Evolutionary conservation across 2,888 invertebrate genomes (phyloP).

Genomic region (Cosmorhoe ocellata): DNA sequence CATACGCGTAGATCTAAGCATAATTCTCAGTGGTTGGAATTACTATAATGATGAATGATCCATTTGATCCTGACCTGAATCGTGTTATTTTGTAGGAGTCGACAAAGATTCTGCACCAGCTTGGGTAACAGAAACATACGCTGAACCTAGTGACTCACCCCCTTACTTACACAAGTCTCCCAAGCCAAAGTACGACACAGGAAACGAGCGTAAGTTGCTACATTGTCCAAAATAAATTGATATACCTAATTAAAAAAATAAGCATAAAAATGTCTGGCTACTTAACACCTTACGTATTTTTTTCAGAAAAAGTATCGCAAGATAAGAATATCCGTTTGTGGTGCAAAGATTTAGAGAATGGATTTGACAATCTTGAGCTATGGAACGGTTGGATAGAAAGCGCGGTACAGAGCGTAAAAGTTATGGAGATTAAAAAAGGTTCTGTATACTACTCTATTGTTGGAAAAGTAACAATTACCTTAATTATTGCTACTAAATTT

Average conservation of each 20-base stretch:
- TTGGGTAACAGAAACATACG: conserved; percentile 36
- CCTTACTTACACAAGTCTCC: conserved; percentile 14
- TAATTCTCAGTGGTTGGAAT: too few relatives aligned
- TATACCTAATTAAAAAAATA: too few relatives aligned
- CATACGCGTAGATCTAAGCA: too few relatives aligned
- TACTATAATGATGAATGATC: too few relatives aligned
- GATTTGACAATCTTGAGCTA: conserved; percentile 52
- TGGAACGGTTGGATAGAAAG: conserved; percentile 63
- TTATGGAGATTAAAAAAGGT: conserved; percentile 47
- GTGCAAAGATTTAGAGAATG: conserved; percentile 56
- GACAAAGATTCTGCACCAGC: conserved; percentile 39
- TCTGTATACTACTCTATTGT: neutral
- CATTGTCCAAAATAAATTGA: too few relatives aligned
- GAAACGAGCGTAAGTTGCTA: too few relatives aligned
- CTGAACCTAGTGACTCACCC: conserved; percentile 38
- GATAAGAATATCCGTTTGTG: conserved; percentile 48
- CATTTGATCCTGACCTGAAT: too few relatives aligned
- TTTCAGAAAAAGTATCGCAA: conserved; percentile 37
- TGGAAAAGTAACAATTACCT: too few relatives aligned
- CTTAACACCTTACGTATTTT: neutral
- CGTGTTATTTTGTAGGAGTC: conserved; percentile 37
- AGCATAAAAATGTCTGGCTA: too few relatives aligned
- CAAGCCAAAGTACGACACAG: conserved; percentile 16
- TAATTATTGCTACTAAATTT: too few relatives aligned
- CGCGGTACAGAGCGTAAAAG: conserved; percentile 43